Conservation (phyloP, 2,113 vertebrate species). For the Hemichromis elongatus region DNA sequence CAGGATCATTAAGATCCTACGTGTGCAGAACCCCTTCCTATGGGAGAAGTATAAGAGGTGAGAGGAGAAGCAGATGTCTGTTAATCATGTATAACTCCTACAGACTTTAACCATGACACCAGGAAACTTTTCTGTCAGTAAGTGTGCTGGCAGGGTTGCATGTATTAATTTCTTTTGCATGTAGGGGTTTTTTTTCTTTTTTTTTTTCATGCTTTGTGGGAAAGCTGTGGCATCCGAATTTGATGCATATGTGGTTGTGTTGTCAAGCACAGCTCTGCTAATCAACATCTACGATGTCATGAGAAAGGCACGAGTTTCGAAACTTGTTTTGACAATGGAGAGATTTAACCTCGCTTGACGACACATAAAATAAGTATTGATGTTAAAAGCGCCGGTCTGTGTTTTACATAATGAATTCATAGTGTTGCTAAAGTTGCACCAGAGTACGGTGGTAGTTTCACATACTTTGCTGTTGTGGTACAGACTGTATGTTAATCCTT, state of each 20-base stretch:
- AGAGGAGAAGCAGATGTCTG: constrained; percentile 24
- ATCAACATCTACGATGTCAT: background rate
- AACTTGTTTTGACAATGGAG: background rate
- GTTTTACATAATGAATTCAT: background rate
- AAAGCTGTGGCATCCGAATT: background rate
- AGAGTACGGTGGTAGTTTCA: background rate
- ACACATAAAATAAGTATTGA: background rate
- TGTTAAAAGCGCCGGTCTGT: background rate
- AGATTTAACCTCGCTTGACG: background rate
- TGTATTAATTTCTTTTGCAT: background rate
- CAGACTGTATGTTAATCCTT: background rate
- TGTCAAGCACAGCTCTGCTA: background rate
- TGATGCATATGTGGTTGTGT: background rate
- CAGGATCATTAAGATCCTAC: constrained; percentile 89
- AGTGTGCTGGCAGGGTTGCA: background rate
- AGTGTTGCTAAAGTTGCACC: background rate
- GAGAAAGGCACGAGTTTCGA: background rate
- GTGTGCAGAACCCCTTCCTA: constrained; percentile 97
- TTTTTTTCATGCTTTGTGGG: background rate
- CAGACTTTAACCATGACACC: background rate
- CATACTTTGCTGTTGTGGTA: background rate
- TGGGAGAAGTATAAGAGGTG: constrained; percentile 99
- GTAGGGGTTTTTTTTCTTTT: background rate
- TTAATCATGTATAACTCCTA: background rate
- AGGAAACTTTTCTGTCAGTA: background rate